A percentile compares a stretch with the other conserved stretches of the same genome.
phyloP scores from a whole-genome alignment of 64 coral and sea anemone species.

The Trachythela sp. region DNA sequence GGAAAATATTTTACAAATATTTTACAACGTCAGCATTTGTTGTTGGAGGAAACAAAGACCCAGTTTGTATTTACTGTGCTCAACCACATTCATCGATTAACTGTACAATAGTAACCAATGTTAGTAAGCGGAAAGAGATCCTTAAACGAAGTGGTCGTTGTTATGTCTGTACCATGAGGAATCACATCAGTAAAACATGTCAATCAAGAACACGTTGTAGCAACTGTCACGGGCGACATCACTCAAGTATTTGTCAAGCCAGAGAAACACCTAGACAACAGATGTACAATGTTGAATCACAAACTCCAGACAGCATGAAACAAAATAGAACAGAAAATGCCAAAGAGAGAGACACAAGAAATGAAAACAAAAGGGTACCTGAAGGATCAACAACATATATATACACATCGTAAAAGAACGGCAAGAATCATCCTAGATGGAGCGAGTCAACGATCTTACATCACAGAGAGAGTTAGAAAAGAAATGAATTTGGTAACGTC shows the following conservation, averaged over 20 bases:
- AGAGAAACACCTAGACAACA: not conserved
- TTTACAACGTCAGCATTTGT: constrained; percentile 4
- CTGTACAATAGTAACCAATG: constrained; percentile 56
- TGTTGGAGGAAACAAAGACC: constrained; percentile 16
- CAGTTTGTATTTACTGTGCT: constrained; percentile 50
- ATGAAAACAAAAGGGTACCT: not conserved
- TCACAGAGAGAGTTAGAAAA: constrained; percentile 22
- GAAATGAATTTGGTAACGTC: not conserved
- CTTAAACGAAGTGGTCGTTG: constrained; percentile 41
- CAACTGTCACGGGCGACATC: constrained; percentile 31
- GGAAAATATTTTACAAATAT: constrained; percentile 4
- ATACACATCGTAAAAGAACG: not conserved
- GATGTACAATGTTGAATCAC: not conserved
- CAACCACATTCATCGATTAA: constrained; percentile 41
- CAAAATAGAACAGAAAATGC: not conserved
- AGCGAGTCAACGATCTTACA: constrained; percentile 40
- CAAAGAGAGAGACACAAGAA: not conserved
- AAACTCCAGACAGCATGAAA: not conserved
- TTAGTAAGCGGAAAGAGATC: constrained; percentile 53
- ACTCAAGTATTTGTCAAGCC: constrained; percentile 23
- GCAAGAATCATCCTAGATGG: constrained; percentile 47
- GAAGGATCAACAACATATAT: not conserved
- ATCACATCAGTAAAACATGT: constrained; percentile 21
- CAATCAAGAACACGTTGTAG: constrained; percentile 18
- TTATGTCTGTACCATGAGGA: constrained; percentile 37